A percentile compares a stretch with the other conserved stretches of the same genome.
Evolutionary conservation across 2,113 vertebrate genomes (phyloP).

Genomic region (Cathartes aura): DNA sequence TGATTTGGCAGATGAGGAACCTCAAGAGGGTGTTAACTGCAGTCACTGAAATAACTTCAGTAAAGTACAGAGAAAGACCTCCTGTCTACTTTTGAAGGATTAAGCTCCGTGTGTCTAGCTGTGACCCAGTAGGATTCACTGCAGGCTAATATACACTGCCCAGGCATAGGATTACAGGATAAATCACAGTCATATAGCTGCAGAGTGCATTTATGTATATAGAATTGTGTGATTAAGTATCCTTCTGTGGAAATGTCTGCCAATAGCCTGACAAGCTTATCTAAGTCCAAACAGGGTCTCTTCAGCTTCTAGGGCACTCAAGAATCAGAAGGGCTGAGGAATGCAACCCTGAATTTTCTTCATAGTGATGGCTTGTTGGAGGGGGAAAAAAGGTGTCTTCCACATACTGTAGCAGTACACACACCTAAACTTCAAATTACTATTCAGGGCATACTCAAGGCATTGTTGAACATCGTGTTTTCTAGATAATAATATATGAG

Average conservation of each 20-base stretch:
- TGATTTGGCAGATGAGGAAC: background rate
- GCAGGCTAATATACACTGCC: background rate
- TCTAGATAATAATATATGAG: slow-evolving; percentile 85
- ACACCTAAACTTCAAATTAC: background rate
- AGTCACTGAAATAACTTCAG: background rate
- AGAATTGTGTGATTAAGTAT: background rate
- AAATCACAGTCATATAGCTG: background rate
- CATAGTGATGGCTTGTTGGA: background rate
- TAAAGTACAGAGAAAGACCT: background rate
- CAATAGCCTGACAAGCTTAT: background rate
- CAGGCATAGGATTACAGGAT: background rate
- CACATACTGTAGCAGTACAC: background rate
- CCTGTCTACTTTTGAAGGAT: background rate
- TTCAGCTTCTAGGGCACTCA: background rate
- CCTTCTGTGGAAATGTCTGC: background rate
- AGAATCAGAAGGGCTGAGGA: background rate
- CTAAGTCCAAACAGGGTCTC: background rate
- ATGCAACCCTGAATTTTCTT: background rate
- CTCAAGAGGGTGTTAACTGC: background rate
- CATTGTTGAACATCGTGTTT: slow-evolving; percentile 26
- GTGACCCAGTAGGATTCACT: background rate
- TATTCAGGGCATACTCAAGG: background rate
- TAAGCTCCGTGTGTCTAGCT: background rate
- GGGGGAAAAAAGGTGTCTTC: background rate
- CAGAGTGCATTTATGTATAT: background rate